Evolutionary conservation across 2,888 invertebrate species (phyloP).

Genomic region (Chrysolina americana): DNA sequence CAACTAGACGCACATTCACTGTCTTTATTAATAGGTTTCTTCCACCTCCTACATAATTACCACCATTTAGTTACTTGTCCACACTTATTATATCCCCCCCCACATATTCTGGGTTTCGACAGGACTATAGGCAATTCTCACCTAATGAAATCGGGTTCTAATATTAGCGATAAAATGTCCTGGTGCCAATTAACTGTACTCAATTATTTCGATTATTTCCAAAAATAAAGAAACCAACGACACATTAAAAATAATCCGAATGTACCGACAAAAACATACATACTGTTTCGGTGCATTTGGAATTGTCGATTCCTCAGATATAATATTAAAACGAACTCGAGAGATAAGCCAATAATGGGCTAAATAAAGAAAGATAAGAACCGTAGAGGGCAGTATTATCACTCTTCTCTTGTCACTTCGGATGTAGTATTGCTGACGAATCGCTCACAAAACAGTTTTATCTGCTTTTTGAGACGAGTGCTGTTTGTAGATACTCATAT

Average conservation of each 20-base stretch:
- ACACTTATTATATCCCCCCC: no score
- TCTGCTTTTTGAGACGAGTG: conserved; percentile 2
- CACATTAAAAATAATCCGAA: conserved; percentile 24
- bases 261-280: conserved; percentile 26
- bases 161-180: background rate
- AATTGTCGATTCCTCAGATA: conserved; percentile 51
- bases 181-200: background rate
- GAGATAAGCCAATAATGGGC: conserved; percentile 51
- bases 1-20: no score
- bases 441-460: conserved; percentile 27
- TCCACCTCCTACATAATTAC: no score
- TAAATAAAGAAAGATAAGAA: conserved; percentile 48
- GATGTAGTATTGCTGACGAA: conserved; percentile 39
- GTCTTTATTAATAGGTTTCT: no score
- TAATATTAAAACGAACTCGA: conserved; percentile 39
- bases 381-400: conserved; percentile 47
- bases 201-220: background rate
- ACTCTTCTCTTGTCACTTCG: conserved; percentile 40
- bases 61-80: no score
- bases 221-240: background rate
- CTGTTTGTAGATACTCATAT: conserved; percentile 3
- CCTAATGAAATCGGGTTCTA: background rate
- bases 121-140: background rate
- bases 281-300: conserved; percentile 41
- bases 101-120: no score